Evolutionary conservation across 2,888 invertebrate species (phyloP).

Genomic region (Nematopogon swammerdamellus): DNA sequence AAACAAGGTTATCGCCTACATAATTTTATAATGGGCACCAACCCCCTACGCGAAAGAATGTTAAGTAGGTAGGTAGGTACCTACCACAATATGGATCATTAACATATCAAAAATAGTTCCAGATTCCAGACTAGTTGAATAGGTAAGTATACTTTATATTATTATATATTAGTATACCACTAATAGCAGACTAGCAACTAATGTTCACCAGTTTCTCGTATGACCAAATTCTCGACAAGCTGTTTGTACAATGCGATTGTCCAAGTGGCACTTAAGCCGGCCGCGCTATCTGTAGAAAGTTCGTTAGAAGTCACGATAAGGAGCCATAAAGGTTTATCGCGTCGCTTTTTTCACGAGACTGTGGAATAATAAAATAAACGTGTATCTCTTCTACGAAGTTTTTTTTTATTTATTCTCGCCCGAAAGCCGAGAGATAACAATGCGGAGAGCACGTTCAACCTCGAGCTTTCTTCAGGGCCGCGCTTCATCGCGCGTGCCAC

Average conservation of each 20-base stretch:
- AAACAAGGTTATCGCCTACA: no score
- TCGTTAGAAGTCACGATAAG: conserved; percentile 35
- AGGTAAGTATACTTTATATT: no score
- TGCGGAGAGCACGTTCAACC: conserved; percentile 40
- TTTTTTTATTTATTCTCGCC: conserved; percentile 44
- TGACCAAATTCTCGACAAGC: background rate
- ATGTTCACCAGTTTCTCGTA: background rate
- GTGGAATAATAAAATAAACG: conserved; percentile 48
- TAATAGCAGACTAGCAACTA: no score
- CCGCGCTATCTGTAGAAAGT: conserved; percentile 24
- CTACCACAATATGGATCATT: no score
- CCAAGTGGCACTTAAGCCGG: background rate
- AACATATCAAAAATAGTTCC: no score
- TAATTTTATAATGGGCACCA: no score
- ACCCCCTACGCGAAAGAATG: no score
- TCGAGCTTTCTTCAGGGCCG: conserved; percentile 9
- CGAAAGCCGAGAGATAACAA: conserved; percentile 46
- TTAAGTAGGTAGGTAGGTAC: no score
- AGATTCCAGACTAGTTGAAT: no score
- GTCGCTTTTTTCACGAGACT: conserved; percentile 25
- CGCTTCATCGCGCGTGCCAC: no score
- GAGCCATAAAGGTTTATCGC: conserved; percentile 47
- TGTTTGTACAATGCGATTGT: background rate
- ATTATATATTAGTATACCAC: no score
- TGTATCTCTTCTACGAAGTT: conserved; percentile 45